These are phyloP conservation scores for Allacma fusca DNA, from an alignment of 2,888 invertebrate species.

Conservation along the genomic window DNA sequence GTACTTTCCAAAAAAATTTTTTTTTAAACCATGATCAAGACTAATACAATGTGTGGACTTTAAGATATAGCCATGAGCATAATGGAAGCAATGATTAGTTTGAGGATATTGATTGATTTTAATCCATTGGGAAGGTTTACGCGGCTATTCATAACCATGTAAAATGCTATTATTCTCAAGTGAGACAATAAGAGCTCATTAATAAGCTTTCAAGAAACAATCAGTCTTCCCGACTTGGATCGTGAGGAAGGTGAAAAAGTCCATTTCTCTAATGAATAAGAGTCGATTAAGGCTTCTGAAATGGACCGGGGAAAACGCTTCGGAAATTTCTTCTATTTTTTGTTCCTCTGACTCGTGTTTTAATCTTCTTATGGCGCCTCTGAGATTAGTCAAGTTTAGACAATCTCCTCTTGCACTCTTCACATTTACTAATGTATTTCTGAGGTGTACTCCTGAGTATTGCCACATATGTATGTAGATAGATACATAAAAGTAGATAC, in stretches of 20 bases:
- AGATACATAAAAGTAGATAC: too few relatives aligned
- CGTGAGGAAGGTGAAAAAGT: constrained; percentile 41
- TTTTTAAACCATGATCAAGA: neutral
- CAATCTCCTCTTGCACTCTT: neutral
- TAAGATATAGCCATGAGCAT: neutral
- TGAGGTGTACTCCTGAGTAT: too few relatives aligned
- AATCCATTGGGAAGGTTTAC: constrained; percentile 37
- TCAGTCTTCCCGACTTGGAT: constrained; percentile 38
- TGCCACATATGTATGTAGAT: too few relatives aligned
- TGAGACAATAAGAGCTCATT: constrained; percentile 50
- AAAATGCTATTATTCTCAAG: constrained; percentile 39
- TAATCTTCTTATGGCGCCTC: constrained; percentile 42
- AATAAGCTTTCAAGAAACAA: constrained; percentile 49
- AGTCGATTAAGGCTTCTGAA: constrained; percentile 45
- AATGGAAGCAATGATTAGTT: constrained; percentile 17
- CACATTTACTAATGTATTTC: neutral
- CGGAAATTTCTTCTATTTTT: constrained; percentile 2
- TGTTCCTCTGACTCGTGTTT: constrained; percentile 10
- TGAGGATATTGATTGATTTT: constrained; percentile 36
- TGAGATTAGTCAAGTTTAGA: constrained; percentile 23
- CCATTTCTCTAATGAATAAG: constrained; percentile 38
- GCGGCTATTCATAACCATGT: constrained; percentile 37
- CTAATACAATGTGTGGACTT: neutral
- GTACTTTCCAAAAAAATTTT: neutral
- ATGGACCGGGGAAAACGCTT: constrained; percentile 25